Evolutionary conservation across 2,888 invertebrate genomes (phyloP), one percentile per base, ranked within the genome.

Genomic region (Epicampocera succincta): DNA sequence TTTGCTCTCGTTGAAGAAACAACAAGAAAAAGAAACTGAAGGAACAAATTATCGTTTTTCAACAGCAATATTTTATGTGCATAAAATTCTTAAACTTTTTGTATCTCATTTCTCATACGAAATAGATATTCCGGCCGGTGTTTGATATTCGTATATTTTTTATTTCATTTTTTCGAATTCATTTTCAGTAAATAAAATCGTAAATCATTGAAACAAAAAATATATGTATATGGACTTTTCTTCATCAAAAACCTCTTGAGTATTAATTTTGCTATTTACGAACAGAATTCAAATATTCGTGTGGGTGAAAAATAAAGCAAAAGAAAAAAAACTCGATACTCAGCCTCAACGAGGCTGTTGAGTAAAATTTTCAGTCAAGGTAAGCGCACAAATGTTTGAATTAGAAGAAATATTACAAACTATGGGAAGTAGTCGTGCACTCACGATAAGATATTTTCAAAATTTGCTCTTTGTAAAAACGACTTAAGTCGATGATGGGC

Each of bases 291-390:
- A 69, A 69, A 69, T 38, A 46, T 46, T 44, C 21, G 25, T 12
- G 75, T 76, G 75, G 68, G 75, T 44, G 75, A 33, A 9, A 33
- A 33, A 33, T 8, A 33, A 33, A 33, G 8, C 1, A 5, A 25
- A 25, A 25, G 25, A 50, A 58, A 52, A 33, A 68, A 33, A 33
- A 52, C 15, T 58, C 12, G n/a, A n/a, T 58, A 33, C 33, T 33
- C 9, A 19, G 19, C 61, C 61, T 52, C 25, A 21, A 29, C 60
- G 61, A 72, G 60, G 72, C 52, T 42, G 29, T 52, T 40, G 15
- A 25, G 29, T 50, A 25, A n/a, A 61, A 29, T 61, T 72, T 33
- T 72, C 61, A 29, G 50, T 61, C 72, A 72, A 72, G 61, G 61
- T 61, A 40, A 17, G 15, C 9, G 48, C 1, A 8, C 5, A 48